Percentiles rank a stretch among this genome's conserved stretches.
Conservation (phyloP, 2,888 invertebrate genomes). For the Lepeophtheirus nordmannii region DNA sequence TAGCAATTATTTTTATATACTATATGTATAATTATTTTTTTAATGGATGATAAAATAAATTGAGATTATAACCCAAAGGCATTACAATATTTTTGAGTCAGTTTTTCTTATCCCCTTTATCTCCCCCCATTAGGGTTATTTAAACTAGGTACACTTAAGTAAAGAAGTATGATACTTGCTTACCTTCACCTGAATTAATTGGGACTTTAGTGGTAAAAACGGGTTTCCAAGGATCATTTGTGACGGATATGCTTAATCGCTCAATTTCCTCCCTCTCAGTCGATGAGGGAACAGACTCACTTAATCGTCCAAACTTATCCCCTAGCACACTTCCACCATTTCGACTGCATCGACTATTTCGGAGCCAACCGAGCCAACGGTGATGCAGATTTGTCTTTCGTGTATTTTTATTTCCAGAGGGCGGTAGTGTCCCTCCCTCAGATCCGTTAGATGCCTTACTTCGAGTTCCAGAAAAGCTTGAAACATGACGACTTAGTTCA, state of each 20-base stretch:
- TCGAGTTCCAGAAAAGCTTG: not conserved
- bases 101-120: too few species aligned
- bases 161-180: not conserved
- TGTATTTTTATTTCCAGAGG: too few species aligned
- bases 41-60: too few species aligned
- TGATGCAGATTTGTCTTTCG: not conserved
- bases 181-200: not conserved
- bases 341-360: constrained; percentile 5
- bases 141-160: too few species aligned
- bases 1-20: too few species aligned
- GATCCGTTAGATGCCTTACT: not conserved
- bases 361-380: not conserved
- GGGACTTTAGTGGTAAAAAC: not conserved
- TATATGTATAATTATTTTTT: too few species aligned
- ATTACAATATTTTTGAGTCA: too few species aligned
- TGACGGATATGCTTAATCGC: not conserved
- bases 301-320: not conserved
- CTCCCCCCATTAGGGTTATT: too few species aligned
- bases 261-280: not conserved
- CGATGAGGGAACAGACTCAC: not conserved
- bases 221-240: constrained; percentile 5
- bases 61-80: too few species aligned
- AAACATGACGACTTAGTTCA: not conserved
- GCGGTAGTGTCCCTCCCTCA: too few species aligned
- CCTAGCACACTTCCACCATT: not conserved